phyloP scores from a whole-genome alignment of 2,888 invertebrate species.

The Endomychus coccineus region DNA sequence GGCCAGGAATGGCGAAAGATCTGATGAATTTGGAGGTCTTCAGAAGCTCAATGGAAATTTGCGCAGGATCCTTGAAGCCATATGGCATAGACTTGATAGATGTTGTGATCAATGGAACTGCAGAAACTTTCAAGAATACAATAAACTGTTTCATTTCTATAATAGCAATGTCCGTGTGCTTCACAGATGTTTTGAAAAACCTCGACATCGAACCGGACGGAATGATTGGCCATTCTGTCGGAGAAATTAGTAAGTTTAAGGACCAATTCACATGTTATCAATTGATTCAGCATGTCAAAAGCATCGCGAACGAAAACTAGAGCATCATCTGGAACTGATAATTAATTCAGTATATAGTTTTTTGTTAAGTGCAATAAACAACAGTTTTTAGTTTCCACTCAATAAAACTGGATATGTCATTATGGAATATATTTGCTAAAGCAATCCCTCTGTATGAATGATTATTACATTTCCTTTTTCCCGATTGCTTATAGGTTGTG shows the following conservation, averaged over 20 bases:
- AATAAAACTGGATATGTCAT: too few species aligned
- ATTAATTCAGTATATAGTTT: too few species aligned
- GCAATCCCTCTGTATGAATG: too few species aligned
- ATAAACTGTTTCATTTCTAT: slow-evolving; percentile 53
- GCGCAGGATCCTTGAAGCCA: slow-evolving; percentile 46
- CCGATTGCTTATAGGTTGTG: too few species aligned
- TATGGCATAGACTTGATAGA: slow-evolving; percentile 49
- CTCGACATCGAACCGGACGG: slow-evolving; percentile 78
- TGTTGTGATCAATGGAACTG: slow-evolving; percentile 45
- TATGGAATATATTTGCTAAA: too few species aligned
- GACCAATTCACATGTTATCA: slow-evolving; percentile 4
- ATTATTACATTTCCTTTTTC: too few species aligned
- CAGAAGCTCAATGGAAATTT: slow-evolving; percentile 48
- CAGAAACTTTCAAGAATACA: slow-evolving; percentile 45
- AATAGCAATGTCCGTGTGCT: slow-evolving; percentile 59
- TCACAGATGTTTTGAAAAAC: slow-evolving; percentile 72
- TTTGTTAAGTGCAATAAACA: too few species aligned
- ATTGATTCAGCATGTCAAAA: too few species aligned
- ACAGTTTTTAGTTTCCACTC: too few species aligned
- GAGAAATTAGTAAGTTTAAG: slow-evolving; percentile 59
- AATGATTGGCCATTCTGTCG: slow-evolving; percentile 88
- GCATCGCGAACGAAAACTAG: too few species aligned
- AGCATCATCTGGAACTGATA: too few species aligned
- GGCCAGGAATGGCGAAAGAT: slow-evolving; percentile 55
- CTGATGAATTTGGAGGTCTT: slow-evolving; percentile 54